These are phyloP conservation scores for Chaetorhynchus papuensis DNA, from an alignment of 2,113 vertebrate species.

Conservation along the genomic window DNA sequence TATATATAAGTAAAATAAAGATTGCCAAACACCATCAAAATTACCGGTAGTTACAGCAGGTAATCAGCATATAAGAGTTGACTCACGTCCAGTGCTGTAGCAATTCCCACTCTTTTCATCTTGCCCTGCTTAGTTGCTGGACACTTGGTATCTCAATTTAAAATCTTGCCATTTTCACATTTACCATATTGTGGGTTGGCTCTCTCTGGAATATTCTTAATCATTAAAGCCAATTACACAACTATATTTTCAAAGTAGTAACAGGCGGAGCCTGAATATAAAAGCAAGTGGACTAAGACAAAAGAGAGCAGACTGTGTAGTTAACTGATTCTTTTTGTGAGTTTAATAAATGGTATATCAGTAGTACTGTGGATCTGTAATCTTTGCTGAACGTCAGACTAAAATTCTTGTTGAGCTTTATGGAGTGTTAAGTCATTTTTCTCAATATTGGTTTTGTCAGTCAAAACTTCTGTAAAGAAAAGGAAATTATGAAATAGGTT, in stretches of 20 bases:
- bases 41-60: background rate
- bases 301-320: background rate
- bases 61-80: background rate
- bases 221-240: background rate
- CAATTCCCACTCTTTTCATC: background rate
- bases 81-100: background rate
- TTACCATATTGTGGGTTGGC: background rate
- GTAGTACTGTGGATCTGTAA: background rate
- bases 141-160: slow-evolving; percentile 1
- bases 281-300: background rate
- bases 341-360: background rate
- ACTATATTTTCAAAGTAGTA: background rate
- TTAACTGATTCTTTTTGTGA: background rate
- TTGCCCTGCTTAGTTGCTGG: background rate
- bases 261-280: background rate
- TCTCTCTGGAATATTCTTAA: background rate
- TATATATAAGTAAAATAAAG: slow-evolving; percentile 60
- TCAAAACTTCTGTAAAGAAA: background rate
- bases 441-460: background rate
- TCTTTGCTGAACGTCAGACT: background rate
- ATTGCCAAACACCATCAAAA: slow-evolving; percentile 37
- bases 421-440: background rate
- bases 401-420: background rate
- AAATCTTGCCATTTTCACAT: background rate
- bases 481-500: background rate